Percentiles rank a stretch among this genome's conserved stretches.
These are phyloP conservation scores for Drosophila murphyi DNA, from an alignment of 1,140 invertebrate species.

Conservation along the genomic window DNA sequence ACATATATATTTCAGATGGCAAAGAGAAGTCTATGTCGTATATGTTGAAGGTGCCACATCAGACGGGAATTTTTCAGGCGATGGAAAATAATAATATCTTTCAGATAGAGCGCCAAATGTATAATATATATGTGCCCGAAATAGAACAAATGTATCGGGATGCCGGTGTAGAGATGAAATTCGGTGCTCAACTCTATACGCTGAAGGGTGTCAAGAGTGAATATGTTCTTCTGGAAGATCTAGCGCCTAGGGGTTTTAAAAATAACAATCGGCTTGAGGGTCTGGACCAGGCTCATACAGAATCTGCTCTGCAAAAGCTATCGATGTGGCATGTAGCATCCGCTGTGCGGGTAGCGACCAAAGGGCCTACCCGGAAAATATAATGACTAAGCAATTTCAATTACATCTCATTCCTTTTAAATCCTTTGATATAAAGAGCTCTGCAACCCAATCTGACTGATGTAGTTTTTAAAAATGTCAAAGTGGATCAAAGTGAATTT, in stretches of 20 bases:
- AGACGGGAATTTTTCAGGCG: constrained; percentile 22
- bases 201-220: constrained; percentile 33
- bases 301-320: constrained; percentile 84
- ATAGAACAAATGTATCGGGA: constrained; percentile 74
- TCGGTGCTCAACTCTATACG: constrained; percentile 57
- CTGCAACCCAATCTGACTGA: constrained; percentile 33
- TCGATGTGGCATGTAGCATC: constrained; percentile 86
- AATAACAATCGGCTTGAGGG: constrained; percentile 86
- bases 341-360: constrained; percentile 84
- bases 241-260: constrained; percentile 78
- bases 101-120: constrained; percentile 55
- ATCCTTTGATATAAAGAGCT: constrained; percentile 20
- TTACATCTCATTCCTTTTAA: background rate
- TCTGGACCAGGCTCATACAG: constrained; percentile 85
- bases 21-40: constrained; percentile 47
- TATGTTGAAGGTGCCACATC: constrained; percentile 65
- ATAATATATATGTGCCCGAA: constrained; percentile 58
- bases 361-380: constrained; percentile 62
- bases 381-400: background rate
- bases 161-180: constrained; percentile 62
- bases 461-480: constrained; percentile 35
- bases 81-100: constrained; percentile 56
- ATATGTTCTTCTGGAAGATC: constrained; percentile 86
- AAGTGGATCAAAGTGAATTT: constrained; percentile 85
- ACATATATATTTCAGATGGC: constrained; percentile 47